Evolutionary conservation across 2,797 vertebrate genomes (phyloP), one percentile per base, ranked within the genome.

Genomic region (Schizopygopsis pylzovi): DNA sequence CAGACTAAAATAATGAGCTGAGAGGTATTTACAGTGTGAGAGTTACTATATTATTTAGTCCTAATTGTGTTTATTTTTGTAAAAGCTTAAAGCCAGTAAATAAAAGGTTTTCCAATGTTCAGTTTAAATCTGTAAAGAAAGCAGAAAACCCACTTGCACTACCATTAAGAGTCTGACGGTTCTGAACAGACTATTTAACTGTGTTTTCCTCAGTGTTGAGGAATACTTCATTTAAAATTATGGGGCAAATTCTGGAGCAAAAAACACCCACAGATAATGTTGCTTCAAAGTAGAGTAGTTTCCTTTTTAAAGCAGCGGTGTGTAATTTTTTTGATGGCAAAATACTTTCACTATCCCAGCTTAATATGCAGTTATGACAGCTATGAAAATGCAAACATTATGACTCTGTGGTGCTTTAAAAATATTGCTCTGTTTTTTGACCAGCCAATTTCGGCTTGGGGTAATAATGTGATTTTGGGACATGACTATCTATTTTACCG

Each of bases 341-440:
- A 25, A 25, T 28, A 25, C n/a, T 28, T 47, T 73, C 9, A 12
- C 16, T 76, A 11, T 52, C 9, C 1, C 8, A 37, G 4, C 15
- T 52, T 54, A 52, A 76, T 54, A 52, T 54, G 47, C 10, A 11
- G 47, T n/a, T n/a, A n/a, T 0, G 10, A 22, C 73, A 52, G 10
- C 73, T 76, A 75, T 52, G 72, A 37, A 33, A 76, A 25, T 76
- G 9, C 52, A 76, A 76, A 76, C 47, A 52, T 28, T 49, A 45
- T 33, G 25, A 9, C 71, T 73, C 22, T 20, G 15, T 28, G 8
- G 45, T 49, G 25, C 15, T 54, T 76, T 54, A 6, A 52, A 54
- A 54, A 37, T 49, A 20, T 75, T 20, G 25, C 9, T 18, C 4
- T 28, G 2, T 52, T 76, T 76, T 5, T 37, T 54, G 18, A 76